These are phyloP conservation scores for Papilio elwesi DNA, from an alignment of 2,888 invertebrate genomes.

Conservation along the genomic window DNA sequence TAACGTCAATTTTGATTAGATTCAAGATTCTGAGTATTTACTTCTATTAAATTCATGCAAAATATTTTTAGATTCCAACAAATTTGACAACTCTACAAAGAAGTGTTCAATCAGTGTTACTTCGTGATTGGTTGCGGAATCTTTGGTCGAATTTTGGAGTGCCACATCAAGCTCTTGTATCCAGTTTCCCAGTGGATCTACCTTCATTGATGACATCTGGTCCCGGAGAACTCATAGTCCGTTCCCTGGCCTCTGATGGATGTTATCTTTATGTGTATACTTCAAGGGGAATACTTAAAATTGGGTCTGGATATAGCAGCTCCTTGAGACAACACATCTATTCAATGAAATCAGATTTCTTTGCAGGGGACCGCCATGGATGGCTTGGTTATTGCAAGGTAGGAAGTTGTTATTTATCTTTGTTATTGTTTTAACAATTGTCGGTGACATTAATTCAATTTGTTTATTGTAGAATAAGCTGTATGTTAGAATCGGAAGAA, in stretches of 20 bases:
- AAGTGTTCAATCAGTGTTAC: slow-evolving; percentile 93
- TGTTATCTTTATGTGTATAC: slow-evolving; percentile 94
- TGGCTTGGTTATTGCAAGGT: slow-evolving; percentile 95
- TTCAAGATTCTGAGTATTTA: too few relatives aligned
- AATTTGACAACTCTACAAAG: slow-evolving; percentile 94
- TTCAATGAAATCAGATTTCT: slow-evolving; percentile 90
- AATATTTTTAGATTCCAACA: slow-evolving; percentile 87
- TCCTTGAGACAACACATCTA: slow-evolving; percentile 96
- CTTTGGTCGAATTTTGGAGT: slow-evolving; percentile 96
- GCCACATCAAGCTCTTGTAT: slow-evolving; percentile 89
- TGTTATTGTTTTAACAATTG: background rate
- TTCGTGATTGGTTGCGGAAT: slow-evolving; percentile 92
- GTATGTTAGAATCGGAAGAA: slow-evolving; percentile 88
- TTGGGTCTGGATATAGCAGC: slow-evolving; percentile 97
- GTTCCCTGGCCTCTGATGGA: slow-evolving; percentile 94
- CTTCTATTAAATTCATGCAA: background rate
- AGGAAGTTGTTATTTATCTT: slow-evolving; percentile 40
- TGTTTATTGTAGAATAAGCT: slow-evolving; percentile 87
- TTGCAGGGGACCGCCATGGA: slow-evolving; percentile 90
- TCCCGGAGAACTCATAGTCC: slow-evolving; percentile 69
- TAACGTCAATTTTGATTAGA: too few relatives aligned
- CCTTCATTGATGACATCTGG: slow-evolving; percentile 63
- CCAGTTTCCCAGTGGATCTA: slow-evolving; percentile 85
- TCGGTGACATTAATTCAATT: background rate
- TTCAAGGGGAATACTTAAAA: slow-evolving; percentile 93